Conservation (phyloP, 2,888 invertebrate genomes). For the Phytoseiulus persimilis region DNA sequence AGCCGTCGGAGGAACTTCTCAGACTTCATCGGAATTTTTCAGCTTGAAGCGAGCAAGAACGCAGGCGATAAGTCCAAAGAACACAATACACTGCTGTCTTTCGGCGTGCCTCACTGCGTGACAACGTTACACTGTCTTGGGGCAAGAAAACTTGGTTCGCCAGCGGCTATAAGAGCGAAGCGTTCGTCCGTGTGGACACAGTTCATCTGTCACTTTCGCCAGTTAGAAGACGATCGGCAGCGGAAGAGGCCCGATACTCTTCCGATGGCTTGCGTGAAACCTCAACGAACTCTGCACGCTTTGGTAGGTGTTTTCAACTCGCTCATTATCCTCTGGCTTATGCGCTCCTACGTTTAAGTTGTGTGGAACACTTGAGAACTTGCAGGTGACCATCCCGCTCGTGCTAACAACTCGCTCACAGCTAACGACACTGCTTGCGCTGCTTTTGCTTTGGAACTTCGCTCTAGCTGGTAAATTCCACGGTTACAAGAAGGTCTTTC, state of each 20-base stretch:
- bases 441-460: not conserved
- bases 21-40: not conserved
- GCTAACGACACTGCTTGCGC: constrained; percentile 5
- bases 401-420: not conserved
- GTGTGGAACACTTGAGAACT: not conserved
- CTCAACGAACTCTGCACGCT: not conserved
- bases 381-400: not conserved
- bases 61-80: not conserved
- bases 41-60: not conserved
- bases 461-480: constrained; percentile 31
- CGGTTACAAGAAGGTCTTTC: constrained; percentile 37
- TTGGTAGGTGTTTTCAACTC: not conserved
- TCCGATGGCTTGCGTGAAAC: not conserved
- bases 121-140: not conserved
- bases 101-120: not conserved
- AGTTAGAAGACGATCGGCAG: not conserved
- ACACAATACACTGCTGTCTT: not conserved
- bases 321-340: not conserved
- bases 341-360: not conserved
- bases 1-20: not conserved
- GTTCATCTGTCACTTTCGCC: not conserved
- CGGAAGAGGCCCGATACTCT: not conserved
- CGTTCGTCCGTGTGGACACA: not conserved
- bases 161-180: not conserved
- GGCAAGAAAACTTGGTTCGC: not conserved